These are phyloP conservation scores for Danio aesculapii DNA, from an alignment of 2,797 vertebrate species.

Conservation along the genomic window DNA sequence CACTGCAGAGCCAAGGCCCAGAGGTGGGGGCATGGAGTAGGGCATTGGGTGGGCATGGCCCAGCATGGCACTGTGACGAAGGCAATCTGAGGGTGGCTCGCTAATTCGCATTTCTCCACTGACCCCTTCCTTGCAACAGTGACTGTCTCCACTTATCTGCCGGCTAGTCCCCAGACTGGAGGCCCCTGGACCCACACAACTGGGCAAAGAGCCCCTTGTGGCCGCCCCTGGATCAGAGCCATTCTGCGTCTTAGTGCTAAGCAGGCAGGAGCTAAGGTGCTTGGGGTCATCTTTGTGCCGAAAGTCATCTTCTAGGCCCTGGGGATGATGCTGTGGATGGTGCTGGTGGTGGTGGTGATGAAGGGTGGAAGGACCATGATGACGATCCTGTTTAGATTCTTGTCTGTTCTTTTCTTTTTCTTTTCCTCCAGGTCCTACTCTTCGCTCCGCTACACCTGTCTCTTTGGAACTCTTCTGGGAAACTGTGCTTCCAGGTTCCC, in stretches of 20 bases:
- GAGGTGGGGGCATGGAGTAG: constrained; percentile 86
- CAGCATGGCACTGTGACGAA: constrained; percentile 87
- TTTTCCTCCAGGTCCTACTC: constrained; percentile 76
- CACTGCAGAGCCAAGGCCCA: constrained; percentile 76
- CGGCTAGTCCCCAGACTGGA: constrained; percentile 60
- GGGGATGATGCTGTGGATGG: constrained; percentile 67
- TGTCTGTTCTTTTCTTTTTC: constrained; percentile 87
- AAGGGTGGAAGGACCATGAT: constrained; percentile 65
- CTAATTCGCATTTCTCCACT: constrained; percentile 81
- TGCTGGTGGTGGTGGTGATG: constrained; percentile 72
- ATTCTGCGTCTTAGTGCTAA: constrained; percentile 80
- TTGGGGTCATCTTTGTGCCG: constrained; percentile 83
- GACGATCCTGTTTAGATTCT: constrained; percentile 81
- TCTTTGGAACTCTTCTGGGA: constrained; percentile 81
- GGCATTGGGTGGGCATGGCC: constrained; percentile 75
- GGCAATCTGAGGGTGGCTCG: constrained; percentile 87
- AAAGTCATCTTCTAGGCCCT: constrained; percentile 78
- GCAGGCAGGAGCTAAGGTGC: constrained; percentile 85
- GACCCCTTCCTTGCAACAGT: constrained; percentile 83
- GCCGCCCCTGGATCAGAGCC: constrained; percentile 54
- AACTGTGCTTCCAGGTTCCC: constrained; percentile 79
- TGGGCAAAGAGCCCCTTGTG: constrained; percentile 75
- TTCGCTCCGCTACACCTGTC: constrained; percentile 69
- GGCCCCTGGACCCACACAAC: constrained; percentile 76
- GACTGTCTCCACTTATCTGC: constrained; percentile 65